phyloP scores from a whole-genome alignment of 2,797 vertebrate species.

The Hippocampus kuda region DNA sequence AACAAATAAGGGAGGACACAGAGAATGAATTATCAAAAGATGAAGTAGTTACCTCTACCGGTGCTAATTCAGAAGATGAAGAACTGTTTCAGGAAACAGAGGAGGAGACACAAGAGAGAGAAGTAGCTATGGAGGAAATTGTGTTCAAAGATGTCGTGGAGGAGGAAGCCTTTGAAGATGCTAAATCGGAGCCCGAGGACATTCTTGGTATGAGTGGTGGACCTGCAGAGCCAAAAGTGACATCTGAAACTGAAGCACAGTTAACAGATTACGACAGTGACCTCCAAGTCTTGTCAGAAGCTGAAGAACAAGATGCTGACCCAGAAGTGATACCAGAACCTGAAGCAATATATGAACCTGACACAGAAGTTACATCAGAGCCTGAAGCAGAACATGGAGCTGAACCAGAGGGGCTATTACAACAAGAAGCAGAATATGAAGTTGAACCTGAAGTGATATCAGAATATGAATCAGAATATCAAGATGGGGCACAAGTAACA shows the following conservation, averaged over 20 bases:
- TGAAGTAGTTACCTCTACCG: not conserved
- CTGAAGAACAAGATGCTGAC: conserved; percentile 3
- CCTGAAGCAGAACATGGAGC: not conserved
- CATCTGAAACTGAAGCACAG: conserved; percentile 18
- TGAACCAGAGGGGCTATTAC: not conserved
- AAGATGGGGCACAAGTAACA: conserved; percentile 5
- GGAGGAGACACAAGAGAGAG: conserved; percentile 11
- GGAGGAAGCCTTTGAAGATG: not conserved
- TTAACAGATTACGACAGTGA: not conserved
- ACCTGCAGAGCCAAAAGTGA: conserved; percentile 11
- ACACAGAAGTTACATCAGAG: conserved; percentile 1
- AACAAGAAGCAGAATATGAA: not conserved
- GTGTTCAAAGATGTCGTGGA: not conserved
- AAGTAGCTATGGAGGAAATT: conserved; percentile 3
- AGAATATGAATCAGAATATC: conserved; percentile 13
- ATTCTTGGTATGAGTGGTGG: conserved; percentile 10
- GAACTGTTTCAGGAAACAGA: conserved; percentile 16
- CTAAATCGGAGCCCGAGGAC: conserved; percentile 19
- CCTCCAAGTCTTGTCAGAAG: not conserved
- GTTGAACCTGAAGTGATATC: not conserved
- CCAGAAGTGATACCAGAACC: conserved; percentile 8
- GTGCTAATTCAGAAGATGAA: conserved; percentile 11
- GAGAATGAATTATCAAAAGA: conserved; percentile 3
- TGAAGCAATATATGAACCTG: conserved; percentile 8
- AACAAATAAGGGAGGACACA: conserved; percentile 13